Conservation (phyloP, 1,140 invertebrate genomes). For the Physella acuta region DNA sequence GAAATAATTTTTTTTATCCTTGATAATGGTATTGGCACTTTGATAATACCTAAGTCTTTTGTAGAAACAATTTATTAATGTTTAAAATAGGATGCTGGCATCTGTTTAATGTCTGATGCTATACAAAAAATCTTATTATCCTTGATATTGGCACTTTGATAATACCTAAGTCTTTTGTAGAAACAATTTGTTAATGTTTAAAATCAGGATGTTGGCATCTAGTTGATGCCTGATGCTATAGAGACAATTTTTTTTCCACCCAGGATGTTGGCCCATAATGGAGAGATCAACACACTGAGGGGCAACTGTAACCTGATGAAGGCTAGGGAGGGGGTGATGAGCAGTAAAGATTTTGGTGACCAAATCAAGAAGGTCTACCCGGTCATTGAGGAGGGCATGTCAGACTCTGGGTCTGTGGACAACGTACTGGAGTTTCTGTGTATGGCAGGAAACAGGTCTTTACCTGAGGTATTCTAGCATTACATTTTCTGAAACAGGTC, state of each 20-base stretch:
- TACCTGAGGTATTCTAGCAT: conserved; percentile 95
- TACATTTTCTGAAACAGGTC: too few relatives aligned
- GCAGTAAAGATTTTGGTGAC: conserved; percentile 77
- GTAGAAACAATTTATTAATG: too few relatives aligned
- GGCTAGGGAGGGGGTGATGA: conserved; percentile 97
- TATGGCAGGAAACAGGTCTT: conserved; percentile 81
- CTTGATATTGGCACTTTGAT: too few relatives aligned
- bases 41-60: too few relatives aligned
- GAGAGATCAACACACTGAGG: conserved; percentile 97
- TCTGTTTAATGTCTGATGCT: too few relatives aligned
- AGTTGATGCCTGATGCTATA: not conserved
- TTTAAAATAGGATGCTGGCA: too few relatives aligned
- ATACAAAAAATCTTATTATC: too few relatives aligned
- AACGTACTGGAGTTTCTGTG: conserved; percentile 97
- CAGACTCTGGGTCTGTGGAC: conserved; percentile 95
- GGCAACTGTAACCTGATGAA: conserved; percentile 99
- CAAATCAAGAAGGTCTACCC: conserved; percentile 89
- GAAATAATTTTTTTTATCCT: too few relatives aligned
- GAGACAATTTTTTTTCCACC: conserved; percentile 2
- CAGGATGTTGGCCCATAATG: conserved; percentile 95
- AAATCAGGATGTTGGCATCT: not conserved
- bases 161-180: not conserved
- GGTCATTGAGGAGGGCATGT: conserved; percentile 95
- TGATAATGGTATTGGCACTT: too few relatives aligned
- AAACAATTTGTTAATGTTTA: not conserved